phyloP scores from a whole-genome alignment of 2,797 vertebrate genomes.

The Staurois parvus region DNA sequence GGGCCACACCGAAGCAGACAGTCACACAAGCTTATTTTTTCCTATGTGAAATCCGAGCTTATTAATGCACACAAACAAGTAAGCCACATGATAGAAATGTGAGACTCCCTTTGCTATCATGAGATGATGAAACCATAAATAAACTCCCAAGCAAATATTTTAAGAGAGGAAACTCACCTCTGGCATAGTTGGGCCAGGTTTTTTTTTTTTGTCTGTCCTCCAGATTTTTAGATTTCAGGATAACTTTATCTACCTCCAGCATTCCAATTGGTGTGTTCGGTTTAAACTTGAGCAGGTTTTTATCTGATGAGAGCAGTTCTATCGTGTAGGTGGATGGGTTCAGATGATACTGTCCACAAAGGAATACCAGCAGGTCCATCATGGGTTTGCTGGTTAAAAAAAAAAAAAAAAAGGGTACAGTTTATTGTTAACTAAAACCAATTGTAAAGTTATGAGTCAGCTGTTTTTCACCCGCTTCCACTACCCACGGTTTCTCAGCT shows the following conservation, averaged over 20 bases:
- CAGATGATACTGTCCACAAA: constrained; percentile 93
- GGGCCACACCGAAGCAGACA: no score
- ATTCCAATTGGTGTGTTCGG: constrained; percentile 91
- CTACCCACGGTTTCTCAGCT: no score
- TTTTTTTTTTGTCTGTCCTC: constrained; percentile 89
- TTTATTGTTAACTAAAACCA: not conserved
- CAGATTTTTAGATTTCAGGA: constrained; percentile 88
- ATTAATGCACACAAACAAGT: not conserved
- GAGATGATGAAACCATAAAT: not conserved
- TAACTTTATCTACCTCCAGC: constrained; percentile 88
- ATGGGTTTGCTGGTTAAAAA: constrained; percentile 86
- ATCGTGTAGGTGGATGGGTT: constrained; percentile 93
- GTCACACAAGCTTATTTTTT: no score
- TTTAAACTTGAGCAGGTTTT: constrained; percentile 89
- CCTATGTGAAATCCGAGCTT: not conserved
- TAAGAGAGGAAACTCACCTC: constrained; percentile 80
- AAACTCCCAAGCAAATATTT: not conserved
- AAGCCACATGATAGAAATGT: not conserved
- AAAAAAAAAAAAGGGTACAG: not conserved
- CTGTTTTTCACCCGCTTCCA: no score
- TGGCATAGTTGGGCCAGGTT: constrained; percentile 85
- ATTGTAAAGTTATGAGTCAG: not conserved
- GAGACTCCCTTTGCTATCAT: not conserved
- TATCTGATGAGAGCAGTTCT: constrained; percentile 88
- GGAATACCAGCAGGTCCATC: constrained; percentile 93